Base-by-base conservation (phyloP, 2,888 invertebrate species). In the Heliconius aoede region DNA sequence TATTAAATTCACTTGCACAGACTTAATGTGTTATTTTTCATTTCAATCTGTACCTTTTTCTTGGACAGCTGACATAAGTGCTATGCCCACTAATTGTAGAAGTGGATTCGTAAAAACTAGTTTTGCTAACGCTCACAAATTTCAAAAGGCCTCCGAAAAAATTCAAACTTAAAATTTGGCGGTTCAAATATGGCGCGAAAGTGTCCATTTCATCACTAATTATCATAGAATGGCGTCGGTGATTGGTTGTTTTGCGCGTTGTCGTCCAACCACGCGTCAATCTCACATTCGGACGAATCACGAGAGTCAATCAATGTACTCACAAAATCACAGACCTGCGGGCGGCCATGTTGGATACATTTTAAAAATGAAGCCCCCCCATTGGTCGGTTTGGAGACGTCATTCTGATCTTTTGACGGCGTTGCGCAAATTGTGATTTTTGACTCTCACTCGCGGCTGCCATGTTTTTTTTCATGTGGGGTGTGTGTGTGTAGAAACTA, bases 391-490 rank as follows among this genome's bases (percentile, higher is more conserved):
- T 86, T 77, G 76, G 80, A 91, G 88, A 92, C 91, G 92, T 93
- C 93, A 92, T 86, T 87, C 82, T 85, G 87, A 85, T 89, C 86
- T 87, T 88, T 89, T 90, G 91, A 91, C 92, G 91, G 91, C 90
- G 92, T 92, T 92, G 93, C 94, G 95, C 93, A 94, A 91, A 93
- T 89, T 88, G 89, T 86, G 89, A 87, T 91, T 89, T 91, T 90
- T 89, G 89, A 88, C 90, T 93, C 89, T 86, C 88, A 87, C 88
- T 91, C 87, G 87, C 87, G 93, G 92, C 95, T 96, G 96, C 96
- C 97, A 97, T 97, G 96, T 96, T 96, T 96, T 96, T 95, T 95
- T 96, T 95, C 95, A 95, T 95, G 95, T 95, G 96, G 96, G 96
- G 96, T 96, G 93, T 92, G 90, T 92, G 91, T 93, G 89, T 91